Evolutionary conservation across 2,888 invertebrate genomes (phyloP), one percentile per base, ranked within the genome.

Genomic region (Ennomos erosarius): DNA sequence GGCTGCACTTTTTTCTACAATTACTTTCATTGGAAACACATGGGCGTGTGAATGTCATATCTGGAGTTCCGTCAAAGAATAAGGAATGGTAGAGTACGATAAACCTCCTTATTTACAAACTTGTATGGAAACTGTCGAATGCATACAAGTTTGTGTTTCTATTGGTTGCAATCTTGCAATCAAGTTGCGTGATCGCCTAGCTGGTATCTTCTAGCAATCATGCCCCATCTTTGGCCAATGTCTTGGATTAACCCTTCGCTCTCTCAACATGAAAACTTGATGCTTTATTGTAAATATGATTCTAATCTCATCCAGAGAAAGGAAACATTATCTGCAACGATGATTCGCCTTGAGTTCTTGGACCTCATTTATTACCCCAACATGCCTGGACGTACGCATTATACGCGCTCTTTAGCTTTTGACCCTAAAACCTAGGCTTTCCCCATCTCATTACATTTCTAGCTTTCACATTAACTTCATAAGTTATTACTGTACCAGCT

Each of bases 351-450:
- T 12, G 13, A 26, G 10, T 11, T 39, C 44, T 46, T 34, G 39
- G 39, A 39, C 35, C 38, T 43, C 38, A 35, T 58, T 48, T 43
- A 35, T 52, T 43, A 34, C 16, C 38, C 42, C 8, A 13, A 13
- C 47, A 8, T 16, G 44, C 8, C 48, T 53, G 58, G 52, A 58
- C 48, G 9, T 36, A 26, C 12, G 47, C 37, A 51, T 46, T 56
- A 57, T 38, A 36, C 6, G 10, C n/a, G 48, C 35, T 47, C 42
- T 52, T 65, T 55, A 61, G 50, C 60, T 50, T 55, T 44, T 67
- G 65, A 68, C 65, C 65, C 58, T 45, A 56, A 55, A 16, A 52
- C 58, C 62, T 49, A 53, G 51, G 55, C 63, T 65, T 67, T 64
- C 65, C 50, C 57, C 46, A 55, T 37, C 53, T 62, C 57, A 62